Evolutionary conservation across 2,797 vertebrate genomes (phyloP).

Genomic region (Clarias laeviceps): DNA sequence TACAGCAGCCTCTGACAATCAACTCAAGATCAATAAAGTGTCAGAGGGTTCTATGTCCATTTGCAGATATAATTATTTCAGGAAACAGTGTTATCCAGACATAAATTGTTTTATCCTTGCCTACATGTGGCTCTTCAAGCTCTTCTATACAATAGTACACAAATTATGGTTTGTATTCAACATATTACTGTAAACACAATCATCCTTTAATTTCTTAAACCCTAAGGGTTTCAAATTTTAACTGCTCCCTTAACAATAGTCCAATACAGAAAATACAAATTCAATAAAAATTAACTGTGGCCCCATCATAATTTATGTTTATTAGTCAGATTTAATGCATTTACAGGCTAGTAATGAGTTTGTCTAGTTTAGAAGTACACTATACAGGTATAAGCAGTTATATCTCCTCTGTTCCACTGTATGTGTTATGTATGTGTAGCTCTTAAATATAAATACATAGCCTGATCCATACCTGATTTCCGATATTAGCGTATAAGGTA

Average conservation of each 20-base stretch:
- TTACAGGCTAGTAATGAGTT: background rate
- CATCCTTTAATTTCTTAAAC: slow-evolving; percentile 4
- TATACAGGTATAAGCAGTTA: background rate
- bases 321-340: background rate
- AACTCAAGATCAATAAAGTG: slow-evolving; percentile 42
- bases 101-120: background rate
- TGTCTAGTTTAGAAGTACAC: background rate
- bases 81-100: background rate
- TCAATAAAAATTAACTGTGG: background rate
- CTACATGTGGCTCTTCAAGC: background rate
- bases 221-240: slow-evolving; percentile 16
- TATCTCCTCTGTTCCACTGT: background rate
- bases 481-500: background rate
- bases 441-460: background rate
- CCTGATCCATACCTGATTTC: background rate
- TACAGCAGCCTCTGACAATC: slow-evolving; percentile 44
- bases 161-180: background rate
- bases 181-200: slow-evolving; percentile 17
- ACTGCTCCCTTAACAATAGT: slow-evolving; percentile 30
- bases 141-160: background rate
- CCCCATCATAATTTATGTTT: background rate
- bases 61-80: slow-evolving; percentile 31
- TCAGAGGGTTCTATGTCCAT: slow-evolving; percentile 31
- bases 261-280: slow-evolving; percentile 25
- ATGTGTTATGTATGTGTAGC: background rate